phyloP scores from a whole-genome alignment of 2,113 vertebrate species.

The Albula goreensis region DNA sequence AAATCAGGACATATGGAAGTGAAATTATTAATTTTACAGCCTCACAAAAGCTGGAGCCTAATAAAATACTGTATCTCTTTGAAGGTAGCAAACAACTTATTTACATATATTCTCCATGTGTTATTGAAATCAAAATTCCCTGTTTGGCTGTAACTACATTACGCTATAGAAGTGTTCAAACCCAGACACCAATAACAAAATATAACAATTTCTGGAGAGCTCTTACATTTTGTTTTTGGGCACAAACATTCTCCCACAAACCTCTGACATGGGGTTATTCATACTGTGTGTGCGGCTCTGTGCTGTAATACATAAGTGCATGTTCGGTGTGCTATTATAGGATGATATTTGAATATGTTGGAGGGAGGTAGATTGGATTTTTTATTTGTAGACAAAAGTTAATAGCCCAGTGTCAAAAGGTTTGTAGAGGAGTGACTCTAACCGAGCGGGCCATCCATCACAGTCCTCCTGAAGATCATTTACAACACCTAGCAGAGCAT shows the following conservation, averaged over 20 bases:
- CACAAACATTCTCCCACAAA: background rate
- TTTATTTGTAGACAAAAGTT: background rate
- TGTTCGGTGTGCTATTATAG: background rate
- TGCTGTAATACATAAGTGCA: background rate
- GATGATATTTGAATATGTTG: background rate
- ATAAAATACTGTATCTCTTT: background rate
- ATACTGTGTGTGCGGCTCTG: background rate
- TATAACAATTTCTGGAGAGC: background rate
- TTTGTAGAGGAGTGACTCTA: background rate
- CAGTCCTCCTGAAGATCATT: background rate
- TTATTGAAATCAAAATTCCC: background rate
- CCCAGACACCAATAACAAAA: background rate
- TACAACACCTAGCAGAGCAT: background rate
- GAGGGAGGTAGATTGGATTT: background rate
- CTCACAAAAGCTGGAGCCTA: background rate
- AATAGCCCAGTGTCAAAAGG: background rate
- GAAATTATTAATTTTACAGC: background rate
- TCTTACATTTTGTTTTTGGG: background rate
- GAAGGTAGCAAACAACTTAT: conserved; percentile 1
- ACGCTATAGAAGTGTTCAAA: background rate
- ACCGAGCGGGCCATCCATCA: background rate
- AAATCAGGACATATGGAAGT: background rate
- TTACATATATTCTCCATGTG: background rate
- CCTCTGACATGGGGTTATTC: too few species aligned
- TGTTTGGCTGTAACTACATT: conserved; percentile 12